Evolutionary conservation across 2,888 invertebrate genomes (phyloP).

Genomic region (Isoperla grammatica): DNA sequence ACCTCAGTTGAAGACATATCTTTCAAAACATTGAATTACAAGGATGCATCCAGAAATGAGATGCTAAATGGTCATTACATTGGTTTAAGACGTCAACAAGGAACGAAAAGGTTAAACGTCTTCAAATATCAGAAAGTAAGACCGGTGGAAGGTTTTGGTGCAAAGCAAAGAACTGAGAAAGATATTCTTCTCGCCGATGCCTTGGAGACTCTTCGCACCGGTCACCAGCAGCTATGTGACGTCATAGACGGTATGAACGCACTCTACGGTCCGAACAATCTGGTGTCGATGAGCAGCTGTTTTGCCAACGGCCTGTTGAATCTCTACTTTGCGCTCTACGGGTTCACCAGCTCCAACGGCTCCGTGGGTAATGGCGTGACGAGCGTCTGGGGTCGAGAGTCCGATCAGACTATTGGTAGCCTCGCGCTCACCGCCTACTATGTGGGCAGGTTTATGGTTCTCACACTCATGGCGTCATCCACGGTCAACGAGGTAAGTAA

Average conservation of each 20-base stretch:
- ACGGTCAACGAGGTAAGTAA: slow-evolving; percentile 11
- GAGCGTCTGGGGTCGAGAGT: background rate
- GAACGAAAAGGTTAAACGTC: too few species aligned
- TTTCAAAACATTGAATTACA: too few species aligned
- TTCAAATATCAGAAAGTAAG: too few species aligned
- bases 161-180: too few species aligned
- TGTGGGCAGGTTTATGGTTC: slow-evolving; percentile 2
- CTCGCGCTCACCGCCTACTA: slow-evolving; percentile 2
- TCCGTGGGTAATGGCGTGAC: background rate
- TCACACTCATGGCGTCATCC: slow-evolving; percentile 10
- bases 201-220: background rate
- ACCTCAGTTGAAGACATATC: too few species aligned
- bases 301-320: slow-evolving; percentile 18
- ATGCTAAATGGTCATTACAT: too few species aligned
- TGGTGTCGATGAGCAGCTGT: slow-evolving; percentile 18
- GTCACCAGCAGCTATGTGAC: slow-evolving; percentile 1
- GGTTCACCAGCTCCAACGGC: background rate
- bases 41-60: too few species aligned
- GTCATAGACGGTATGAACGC: slow-evolving; percentile 6
- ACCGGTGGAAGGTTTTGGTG: too few species aligned
- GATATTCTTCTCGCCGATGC: background rate
- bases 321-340: slow-evolving; percentile 15
- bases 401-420: slow-evolving; percentile 8
- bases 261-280: background rate
- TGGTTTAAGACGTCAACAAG: too few species aligned